phyloP scores from a whole-genome alignment of 2,888 invertebrate genomes.

The Mechanitis mazaeus region DNA sequence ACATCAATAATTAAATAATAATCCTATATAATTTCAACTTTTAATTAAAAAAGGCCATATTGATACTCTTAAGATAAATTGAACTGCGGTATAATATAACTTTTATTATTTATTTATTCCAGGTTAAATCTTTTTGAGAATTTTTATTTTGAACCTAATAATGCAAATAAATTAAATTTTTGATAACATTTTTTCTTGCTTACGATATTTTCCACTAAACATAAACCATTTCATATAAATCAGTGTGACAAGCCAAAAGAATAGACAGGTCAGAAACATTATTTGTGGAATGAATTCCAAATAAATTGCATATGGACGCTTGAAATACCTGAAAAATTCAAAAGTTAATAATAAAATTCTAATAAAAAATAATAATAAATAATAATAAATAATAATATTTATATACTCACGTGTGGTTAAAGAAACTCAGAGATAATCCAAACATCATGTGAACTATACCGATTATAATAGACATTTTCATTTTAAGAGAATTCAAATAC shows the following conservation, averaged over 20 bases:
- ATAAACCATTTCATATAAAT: conserved; percentile 92
- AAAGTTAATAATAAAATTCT: neutral
- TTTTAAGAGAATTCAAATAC: conserved; percentile 93
- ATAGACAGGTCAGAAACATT: conserved; percentile 88
- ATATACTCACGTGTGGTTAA: conserved; percentile 80
- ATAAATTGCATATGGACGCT: conserved; percentile 76
- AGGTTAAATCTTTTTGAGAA: too few species aligned
- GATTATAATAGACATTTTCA: conserved; percentile 94
- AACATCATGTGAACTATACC: conserved; percentile 97
- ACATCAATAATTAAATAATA: neutral
- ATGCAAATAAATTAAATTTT: conserved; percentile 3
- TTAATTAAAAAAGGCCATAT: too few species aligned
- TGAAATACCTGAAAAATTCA: conserved; percentile 74
- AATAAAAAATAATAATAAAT: neutral
- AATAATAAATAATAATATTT: too few species aligned
- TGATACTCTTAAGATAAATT: neutral
- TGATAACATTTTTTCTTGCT: conserved; percentile 21
- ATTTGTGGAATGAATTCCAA: conserved; percentile 93
- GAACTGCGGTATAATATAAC: too few species aligned
- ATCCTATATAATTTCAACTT: too few species aligned
- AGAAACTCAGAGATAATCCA: conserved; percentile 85
- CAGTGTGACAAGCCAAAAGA: conserved; percentile 90
- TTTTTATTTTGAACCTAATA: neutral
- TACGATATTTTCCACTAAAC: conserved; percentile 63
- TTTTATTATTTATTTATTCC: too few species aligned